Percentiles rank a stretch among this genome's conserved stretches.
Evolutionary conservation across 1,140 invertebrate species (phyloP).

Genomic region (Drosophila mayri): DNA sequence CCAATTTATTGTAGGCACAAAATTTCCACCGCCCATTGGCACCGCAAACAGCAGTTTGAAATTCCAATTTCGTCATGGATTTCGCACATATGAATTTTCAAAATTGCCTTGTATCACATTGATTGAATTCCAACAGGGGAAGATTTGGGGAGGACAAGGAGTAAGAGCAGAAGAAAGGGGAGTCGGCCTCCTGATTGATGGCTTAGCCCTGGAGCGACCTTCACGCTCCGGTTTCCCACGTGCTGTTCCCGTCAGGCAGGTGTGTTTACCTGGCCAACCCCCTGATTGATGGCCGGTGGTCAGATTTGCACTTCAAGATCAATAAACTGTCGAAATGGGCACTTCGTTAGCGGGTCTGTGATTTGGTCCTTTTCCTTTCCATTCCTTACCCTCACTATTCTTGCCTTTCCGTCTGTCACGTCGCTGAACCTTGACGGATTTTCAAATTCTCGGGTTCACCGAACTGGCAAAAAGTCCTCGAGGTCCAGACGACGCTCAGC

Average conservation of each 20-base stretch:
- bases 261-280: constrained; percentile 63
- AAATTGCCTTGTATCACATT: constrained; percentile 57
- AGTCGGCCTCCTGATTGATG: constrained; percentile 63
- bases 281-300: constrained; percentile 72
- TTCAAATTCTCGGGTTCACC: constrained; percentile 57
- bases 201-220: constrained; percentile 38
- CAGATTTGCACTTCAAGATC: constrained; percentile 60
- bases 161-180: neutral
- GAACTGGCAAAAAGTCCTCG: constrained; percentile 60
- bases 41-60: constrained; percentile 28
- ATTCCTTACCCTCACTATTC: neutral
- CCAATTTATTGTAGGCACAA: constrained; percentile 26
- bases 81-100: constrained; percentile 58
- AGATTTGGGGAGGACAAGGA: neutral
- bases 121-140: constrained; percentile 63
- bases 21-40: constrained; percentile 19
- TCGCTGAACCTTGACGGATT: constrained; percentile 45
- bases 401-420: constrained; percentile 18
- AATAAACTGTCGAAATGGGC: constrained; percentile 49
- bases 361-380: constrained; percentile 4
- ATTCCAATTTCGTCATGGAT: constrained; percentile 59
- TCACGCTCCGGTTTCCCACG: constrained; percentile 28
- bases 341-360: constrained; percentile 52
- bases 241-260: constrained; percentile 23
- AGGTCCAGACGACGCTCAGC: constrained; percentile 41